These are phyloP conservation scores for Andrena trimmerana DNA, from an alignment of 2,888 invertebrate species.

Conservation along the genomic window DNA sequence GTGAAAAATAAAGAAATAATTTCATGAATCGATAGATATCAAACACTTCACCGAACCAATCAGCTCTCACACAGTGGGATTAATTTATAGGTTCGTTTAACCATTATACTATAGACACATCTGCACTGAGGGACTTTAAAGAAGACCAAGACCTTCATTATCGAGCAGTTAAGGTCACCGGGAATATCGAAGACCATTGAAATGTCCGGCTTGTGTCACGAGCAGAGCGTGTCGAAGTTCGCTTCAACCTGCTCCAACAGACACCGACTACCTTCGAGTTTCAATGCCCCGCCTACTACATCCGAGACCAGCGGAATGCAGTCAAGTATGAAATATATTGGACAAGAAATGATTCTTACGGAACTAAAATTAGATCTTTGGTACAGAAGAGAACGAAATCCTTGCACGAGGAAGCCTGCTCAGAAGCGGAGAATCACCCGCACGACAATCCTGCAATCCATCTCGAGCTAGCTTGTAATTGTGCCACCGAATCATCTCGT, in stretches of 20 bases:
- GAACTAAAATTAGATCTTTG: not conserved
- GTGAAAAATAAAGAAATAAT: too few relatives aligned
- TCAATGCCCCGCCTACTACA: not conserved
- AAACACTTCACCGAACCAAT: too few relatives aligned
- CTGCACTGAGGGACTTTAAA: not conserved
- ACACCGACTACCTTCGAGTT: not conserved
- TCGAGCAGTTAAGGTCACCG: not conserved
- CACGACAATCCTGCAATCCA: not conserved
- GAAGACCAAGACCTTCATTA: not conserved
- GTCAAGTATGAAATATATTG: not conserved
- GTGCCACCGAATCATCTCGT: not conserved
- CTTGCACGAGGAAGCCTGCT: not conserved
- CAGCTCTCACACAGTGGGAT: too few relatives aligned
- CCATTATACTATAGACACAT: not conserved
- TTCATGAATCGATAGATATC: too few relatives aligned
- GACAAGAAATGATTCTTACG: conserved; percentile 5
- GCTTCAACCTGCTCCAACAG: not conserved
- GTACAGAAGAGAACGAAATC: conserved; percentile 4
- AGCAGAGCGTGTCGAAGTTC: not conserved
- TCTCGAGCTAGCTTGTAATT: not conserved
- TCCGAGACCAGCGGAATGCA: not conserved
- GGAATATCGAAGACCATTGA: not conserved
- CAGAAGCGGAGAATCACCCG: too few relatives aligned
- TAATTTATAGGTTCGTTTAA: not conserved
- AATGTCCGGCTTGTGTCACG: not conserved